Evolutionary conservation across 2,888 invertebrate genomes (phyloP).

Genomic region (Melieria crassipennis): DNA sequence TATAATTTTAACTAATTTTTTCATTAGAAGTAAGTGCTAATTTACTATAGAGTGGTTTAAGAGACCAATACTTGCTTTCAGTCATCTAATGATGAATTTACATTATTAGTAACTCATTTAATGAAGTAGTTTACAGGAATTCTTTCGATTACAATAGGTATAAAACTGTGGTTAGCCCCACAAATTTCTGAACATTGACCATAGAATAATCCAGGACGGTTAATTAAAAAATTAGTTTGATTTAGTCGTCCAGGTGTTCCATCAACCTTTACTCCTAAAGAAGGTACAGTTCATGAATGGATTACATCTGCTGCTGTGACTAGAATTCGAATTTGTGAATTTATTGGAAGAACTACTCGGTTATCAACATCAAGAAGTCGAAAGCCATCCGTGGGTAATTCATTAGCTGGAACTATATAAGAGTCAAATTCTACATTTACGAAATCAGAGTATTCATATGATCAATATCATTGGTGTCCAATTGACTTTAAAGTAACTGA

Average conservation of each 20-base stretch:
- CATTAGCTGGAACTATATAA: slow-evolving; percentile 69
- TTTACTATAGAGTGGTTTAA: slow-evolving; percentile 75
- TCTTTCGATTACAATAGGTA: slow-evolving; percentile 77
- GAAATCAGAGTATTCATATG: slow-evolving; percentile 75
- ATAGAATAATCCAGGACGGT: slow-evolving; percentile 74
- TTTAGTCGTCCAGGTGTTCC: slow-evolving; percentile 74
- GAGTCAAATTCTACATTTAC: slow-evolving; percentile 71
- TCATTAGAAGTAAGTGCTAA: slow-evolving; percentile 73
- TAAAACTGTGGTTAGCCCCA: slow-evolving; percentile 82
- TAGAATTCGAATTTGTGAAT: slow-evolving; percentile 73
- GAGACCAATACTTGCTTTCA: slow-evolving; percentile 77
- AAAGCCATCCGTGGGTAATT: slow-evolving; percentile 66
- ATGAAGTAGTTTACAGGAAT: slow-evolving; percentile 68
- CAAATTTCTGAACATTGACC: slow-evolving; percentile 87
- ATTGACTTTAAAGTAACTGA: slow-evolving; percentile 71
- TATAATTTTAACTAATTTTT: slow-evolving; percentile 69
- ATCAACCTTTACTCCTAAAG: slow-evolving; percentile 74
- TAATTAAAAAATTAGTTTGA: slow-evolving; percentile 72
- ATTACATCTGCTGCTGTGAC: slow-evolving; percentile 73
- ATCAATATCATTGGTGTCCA: slow-evolving; percentile 76
- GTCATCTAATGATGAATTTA: slow-evolving; percentile 69
- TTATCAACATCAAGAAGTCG: slow-evolving; percentile 75
- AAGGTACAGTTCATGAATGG: slow-evolving; percentile 74
- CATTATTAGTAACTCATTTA: slow-evolving; percentile 68
- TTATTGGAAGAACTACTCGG: slow-evolving; percentile 70